Conservation (phyloP, 2,888 invertebrate genomes). For the Drosophila leonis region DNA sequence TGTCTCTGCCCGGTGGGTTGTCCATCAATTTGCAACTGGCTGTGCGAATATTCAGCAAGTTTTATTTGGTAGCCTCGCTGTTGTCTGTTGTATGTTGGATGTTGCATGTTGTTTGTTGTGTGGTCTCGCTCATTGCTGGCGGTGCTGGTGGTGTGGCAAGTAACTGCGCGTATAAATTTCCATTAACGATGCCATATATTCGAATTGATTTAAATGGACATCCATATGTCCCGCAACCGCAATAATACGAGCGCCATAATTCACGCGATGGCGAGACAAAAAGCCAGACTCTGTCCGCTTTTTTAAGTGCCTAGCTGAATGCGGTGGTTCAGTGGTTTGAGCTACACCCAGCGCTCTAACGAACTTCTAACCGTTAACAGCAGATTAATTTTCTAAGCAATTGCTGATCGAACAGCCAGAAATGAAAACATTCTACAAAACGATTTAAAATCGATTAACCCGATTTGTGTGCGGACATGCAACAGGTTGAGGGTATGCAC, state of each 20-base stretch:
- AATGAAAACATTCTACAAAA: constrained; percentile 80
- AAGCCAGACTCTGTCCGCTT: background rate
- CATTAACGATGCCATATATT: constrained; percentile 81
- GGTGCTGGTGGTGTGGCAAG: constrained; percentile 48
- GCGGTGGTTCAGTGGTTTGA: background rate
- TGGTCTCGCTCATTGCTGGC: constrained; percentile 22
- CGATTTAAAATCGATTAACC: constrained; percentile 86
- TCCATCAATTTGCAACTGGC: constrained; percentile 79
- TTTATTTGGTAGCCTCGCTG: constrained; percentile 68
- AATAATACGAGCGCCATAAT: constrained; percentile 66
- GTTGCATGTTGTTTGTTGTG: constrained; percentile 42
- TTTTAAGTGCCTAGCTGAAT: background rate
- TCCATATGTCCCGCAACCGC: constrained; percentile 72
- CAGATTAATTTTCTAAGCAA: constrained; percentile 66
- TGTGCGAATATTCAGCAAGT: constrained; percentile 76
- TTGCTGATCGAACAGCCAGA: constrained; percentile 62
- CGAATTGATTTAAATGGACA: constrained; percentile 83
- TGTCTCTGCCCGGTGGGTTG: constrained; percentile 64
- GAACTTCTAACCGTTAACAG: constrained; percentile 74
- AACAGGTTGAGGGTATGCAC: constrained; percentile 73
- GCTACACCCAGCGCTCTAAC: constrained; percentile 50
- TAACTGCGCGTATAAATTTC: constrained; percentile 80
- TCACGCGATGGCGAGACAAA: constrained; percentile 55
- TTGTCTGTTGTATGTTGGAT: constrained; percentile 22
- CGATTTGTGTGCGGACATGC: constrained; percentile 80